Evolutionary conservation across 2,797 vertebrate species (phyloP).

Genomic region (Paedocypris micromegethes): DNA sequence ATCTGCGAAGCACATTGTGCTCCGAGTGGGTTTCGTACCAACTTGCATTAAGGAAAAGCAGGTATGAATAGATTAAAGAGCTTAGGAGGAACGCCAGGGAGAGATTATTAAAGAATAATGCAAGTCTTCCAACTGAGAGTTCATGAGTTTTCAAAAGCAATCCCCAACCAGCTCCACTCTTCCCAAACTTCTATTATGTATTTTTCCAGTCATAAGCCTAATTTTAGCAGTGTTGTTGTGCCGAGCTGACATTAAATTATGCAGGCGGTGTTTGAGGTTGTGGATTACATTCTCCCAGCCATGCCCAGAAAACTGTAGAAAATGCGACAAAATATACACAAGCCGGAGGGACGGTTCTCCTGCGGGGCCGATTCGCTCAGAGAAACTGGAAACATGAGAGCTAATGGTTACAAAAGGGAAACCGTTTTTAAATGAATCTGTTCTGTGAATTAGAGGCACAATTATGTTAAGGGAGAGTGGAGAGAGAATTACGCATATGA

Average conservation of each 20-base stretch:
- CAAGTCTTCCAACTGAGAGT: conserved; percentile 44
- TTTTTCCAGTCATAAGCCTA: conserved; percentile 32
- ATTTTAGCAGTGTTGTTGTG: conserved; percentile 30
- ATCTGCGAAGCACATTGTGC: conserved; percentile 11
- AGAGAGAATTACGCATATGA: conserved; percentile 22
- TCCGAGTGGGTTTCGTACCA: not conserved
- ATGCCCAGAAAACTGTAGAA: conserved; percentile 16
- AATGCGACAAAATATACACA: conserved; percentile 5
- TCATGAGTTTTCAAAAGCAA: conserved; percentile 51
- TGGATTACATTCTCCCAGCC: conserved; percentile 22
- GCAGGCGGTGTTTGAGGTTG: conserved; percentile 27
- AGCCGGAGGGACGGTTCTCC: not conserved
- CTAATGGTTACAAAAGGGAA: conserved; percentile 27
- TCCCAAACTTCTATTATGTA: conserved; percentile 31
- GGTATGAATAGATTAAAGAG: conserved; percentile 10
- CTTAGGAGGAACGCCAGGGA: not conserved
- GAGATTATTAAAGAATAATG: conserved; percentile 48
- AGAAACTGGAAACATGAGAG: conserved; percentile 1
- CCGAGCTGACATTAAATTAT: conserved; percentile 48
- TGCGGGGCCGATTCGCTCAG: not conserved
- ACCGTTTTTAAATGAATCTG: conserved; percentile 27
- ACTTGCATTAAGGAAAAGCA: not conserved
- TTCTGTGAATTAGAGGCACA: conserved; percentile 32
- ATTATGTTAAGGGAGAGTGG: conserved; percentile 25
- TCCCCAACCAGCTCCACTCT: conserved; percentile 12